Base-by-base conservation (phyloP, 2,888 invertebrate species). In the Stenodera caucasica region DNA sequence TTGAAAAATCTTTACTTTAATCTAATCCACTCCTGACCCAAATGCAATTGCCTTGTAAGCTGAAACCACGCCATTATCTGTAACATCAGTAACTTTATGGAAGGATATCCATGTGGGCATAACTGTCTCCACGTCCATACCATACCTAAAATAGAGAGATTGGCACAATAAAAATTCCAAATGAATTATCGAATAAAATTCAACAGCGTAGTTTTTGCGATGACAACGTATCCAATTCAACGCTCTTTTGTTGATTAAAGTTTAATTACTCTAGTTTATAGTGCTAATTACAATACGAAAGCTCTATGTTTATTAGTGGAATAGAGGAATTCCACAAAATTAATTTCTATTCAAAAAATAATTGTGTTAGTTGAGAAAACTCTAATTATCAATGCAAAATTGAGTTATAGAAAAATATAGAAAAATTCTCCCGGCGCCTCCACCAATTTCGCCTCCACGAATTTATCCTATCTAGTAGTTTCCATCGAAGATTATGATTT, bases 31-130 rank as follows among this genome's bases (percentile, higher is more conserved):
- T 73, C 75, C 70, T 74, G 73, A 76, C 76, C 77, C 74, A 76
- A 77, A 77, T 77, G 77, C 77, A 74, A 76, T 77, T 76, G 74
- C 74, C 74, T 66, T 77, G 76, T 77, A 76, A 75, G 72, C 72
- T 67, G 61, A 51, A 66, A 64, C 63, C 62, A 58, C 53, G 63
- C 65, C 69, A 69, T 71, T 70, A 70, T 75, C 73, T 72, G 68
- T 67, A 68, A 71, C 68, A 69, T 69, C 63, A 64, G 55, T 50
- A 58, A 61, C 61, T 56, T 53, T 66, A 58, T 64, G 57, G 58
- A 18, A 8, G 40, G 18, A 7, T 18, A 9, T 40, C 9, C 14
- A 37, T 35, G 37, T 18, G 21, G 11, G 9, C 2, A 40, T 40
- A 18, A 18, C 18, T 18, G 2, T 40, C 2, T 26, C 26, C 5